Conservation (phyloP, 2,888 invertebrate species). For the Drosophila birchii region DNA sequence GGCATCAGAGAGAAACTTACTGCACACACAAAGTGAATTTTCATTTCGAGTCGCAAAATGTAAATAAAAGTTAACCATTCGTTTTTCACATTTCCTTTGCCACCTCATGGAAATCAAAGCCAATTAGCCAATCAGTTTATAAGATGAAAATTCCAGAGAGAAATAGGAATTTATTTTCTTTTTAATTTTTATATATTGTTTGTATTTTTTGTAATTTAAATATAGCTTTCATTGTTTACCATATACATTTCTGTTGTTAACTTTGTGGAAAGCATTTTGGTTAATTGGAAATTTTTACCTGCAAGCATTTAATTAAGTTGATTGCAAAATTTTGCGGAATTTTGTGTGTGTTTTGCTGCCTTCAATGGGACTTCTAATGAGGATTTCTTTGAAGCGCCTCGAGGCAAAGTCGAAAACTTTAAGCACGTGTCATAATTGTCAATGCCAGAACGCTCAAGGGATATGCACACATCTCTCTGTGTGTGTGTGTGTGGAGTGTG, state of each 20-base stretch:
- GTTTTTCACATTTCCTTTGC: conserved; percentile 17
- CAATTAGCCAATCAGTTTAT: conserved; percentile 20
- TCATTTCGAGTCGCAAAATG: conserved; percentile 30
- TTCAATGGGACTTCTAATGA: conserved; percentile 32
- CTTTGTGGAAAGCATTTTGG: neutral
- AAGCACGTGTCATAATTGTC: conserved; percentile 68
- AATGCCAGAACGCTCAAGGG: conserved; percentile 57
- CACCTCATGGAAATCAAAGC: conserved; percentile 9
- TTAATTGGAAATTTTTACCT: conserved; percentile 4
- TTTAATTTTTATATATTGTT: neutral
- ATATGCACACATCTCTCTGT: neutral
- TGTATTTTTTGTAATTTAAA: neutral
- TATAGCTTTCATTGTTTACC: neutral
- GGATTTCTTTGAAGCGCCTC: conserved; percentile 28
- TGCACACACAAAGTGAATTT: conserved; percentile 61
- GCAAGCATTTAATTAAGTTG: conserved; percentile 12
- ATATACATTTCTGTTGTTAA: conserved; percentile 4
- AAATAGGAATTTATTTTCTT: neutral
- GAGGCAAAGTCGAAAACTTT: conserved; percentile 31
- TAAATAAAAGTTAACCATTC: conserved; percentile 57
- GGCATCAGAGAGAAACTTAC: conserved; percentile 1
- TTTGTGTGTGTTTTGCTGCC: neutral
- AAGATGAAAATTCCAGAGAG: neutral
- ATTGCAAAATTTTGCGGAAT: conserved; percentile 2
- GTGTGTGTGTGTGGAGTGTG: conserved; percentile 4